phyloP scores from a whole-genome alignment of 1,140 invertebrate genomes.

The Ceratina calcarata region DNA sequence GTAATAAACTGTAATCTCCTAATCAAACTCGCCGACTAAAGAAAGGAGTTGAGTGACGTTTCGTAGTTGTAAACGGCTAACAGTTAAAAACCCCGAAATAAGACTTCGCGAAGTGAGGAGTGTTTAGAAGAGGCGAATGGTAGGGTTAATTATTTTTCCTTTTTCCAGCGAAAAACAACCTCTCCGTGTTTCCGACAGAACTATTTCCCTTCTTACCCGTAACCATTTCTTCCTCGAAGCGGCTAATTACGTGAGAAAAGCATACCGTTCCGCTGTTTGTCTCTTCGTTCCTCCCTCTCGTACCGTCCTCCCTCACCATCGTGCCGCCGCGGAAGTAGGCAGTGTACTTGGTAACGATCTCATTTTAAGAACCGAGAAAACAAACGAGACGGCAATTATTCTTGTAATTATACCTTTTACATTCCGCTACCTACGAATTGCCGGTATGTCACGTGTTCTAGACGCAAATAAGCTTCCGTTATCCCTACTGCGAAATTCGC shows the following conservation, averaged over 20 bases:
- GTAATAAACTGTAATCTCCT: no score
- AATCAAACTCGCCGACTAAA: no score
- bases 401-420: slow-evolving; percentile 51
- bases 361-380: slow-evolving; percentile 51
- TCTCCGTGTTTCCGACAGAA: slow-evolving; percentile 35
- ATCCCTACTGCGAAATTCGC: slow-evolving; percentile 35
- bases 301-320: no score
- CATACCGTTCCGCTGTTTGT: slow-evolving; percentile 17
- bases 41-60: no score
- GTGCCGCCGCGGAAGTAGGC: slow-evolving; percentile 31
- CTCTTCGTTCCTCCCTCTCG: no score
- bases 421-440: slow-evolving; percentile 32
- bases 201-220: slow-evolving; percentile 41
- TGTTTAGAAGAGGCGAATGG: slow-evolving; percentile 11
- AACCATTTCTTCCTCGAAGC: slow-evolving; percentile 36
- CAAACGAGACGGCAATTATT: slow-evolving; percentile 55
- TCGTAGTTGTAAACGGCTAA: no score
- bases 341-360: slow-evolving; percentile 55
- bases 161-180: slow-evolving; percentile 24
- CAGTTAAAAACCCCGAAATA: slow-evolving; percentile 18
- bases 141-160: slow-evolving; percentile 59
- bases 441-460: slow-evolving; percentile 3
- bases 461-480: slow-evolving; percentile 26
- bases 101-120: slow-evolving; percentile 7
- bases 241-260: slow-evolving; percentile 64